Evolutionary conservation across 2,888 invertebrate species (phyloP), one percentile per base, ranked within the genome.

Genomic region (Osmoderma eremita): DNA sequence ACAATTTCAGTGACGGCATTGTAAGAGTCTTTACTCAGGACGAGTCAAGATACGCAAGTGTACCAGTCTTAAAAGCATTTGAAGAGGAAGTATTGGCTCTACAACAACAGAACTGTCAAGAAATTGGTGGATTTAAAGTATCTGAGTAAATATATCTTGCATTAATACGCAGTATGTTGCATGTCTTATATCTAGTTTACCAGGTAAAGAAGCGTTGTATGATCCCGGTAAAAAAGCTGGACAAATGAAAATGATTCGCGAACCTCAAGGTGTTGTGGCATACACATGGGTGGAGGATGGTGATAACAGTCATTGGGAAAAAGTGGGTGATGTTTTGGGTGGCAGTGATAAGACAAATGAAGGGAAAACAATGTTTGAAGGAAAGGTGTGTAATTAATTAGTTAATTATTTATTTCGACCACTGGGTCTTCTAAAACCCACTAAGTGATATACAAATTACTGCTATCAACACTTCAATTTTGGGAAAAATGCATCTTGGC

Each of bases 271-370:
- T 63, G 91, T 95, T 0, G 88, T 91, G 74, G 93, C 93, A 53
- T 94, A 95, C 79, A 88, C 86, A 0, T 94, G 94, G 94, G 93
- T 90, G 86, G 67, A 86, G 82, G 63, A 86, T 83, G 38, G 85
- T 84, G 78, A 76, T 36, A 79, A 77, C 63, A 78, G 80, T 65
- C 80, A 79, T 71, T 98, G 97, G 97, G 88, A 88, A 67, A 90
- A 93, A 79, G 84, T 97, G 13, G 97, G 97, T 0, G 95, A 97
- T 78, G 95, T 97, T 1, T 88, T 94, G 77, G 95, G 97, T 0
- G 89, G 90, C 2, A 86, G 86, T 0, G 84, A 83, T 1, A 88
- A 90, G 72, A 83, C 82, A 3, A 84, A 86, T 0, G 86, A 88
- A 0, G 93, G 92, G 20, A 95, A 94, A 82, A 90, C 90, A 4